Base-by-base conservation (phyloP, 1,140 invertebrate species). In the Heliothis virescens region DNA sequence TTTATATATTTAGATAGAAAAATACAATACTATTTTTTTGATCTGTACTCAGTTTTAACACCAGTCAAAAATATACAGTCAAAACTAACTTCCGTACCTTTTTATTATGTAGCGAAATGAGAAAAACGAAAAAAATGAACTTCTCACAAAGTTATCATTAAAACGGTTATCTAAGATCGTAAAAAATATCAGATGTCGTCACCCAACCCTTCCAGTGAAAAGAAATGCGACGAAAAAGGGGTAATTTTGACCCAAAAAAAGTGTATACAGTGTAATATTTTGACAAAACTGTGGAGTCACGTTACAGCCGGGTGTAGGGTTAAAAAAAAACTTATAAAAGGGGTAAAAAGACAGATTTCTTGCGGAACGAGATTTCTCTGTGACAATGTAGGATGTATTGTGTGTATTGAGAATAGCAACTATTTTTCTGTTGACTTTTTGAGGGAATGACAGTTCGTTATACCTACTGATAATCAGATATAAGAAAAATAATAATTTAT, bases 261-360 rank as follows among this genome's bases (percentile, higher is more conserved):
- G 75, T 85, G 83, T 82, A 80, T 79, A 89, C 82, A 88, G 81
- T 85, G 82, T 91, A 92, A 94, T 94, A 94, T 92, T 94, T 91
- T 94, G 92, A 94, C 92, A 92, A 94, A 92, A 92, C 82, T 87
- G 90, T 86, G 81, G 91, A 85, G 82, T 94, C 92, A 92, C 83
- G 87, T 93, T 92, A 91, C 92, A 74, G 75, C 81, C 82, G 60
- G 73, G 63, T 80, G 79, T 73, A 21, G 55, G 69, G n/a, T 18
- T 18, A 21, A 74, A 74, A 71, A 74, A 74, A 76, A 76, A 3
- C 3, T 26, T 21, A 29, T 16, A 52, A 55, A 78, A 69, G 21
- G 62, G 63, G 29, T 47, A 78, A 67, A 78, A 77, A 69, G n/a
- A 67, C 63, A 41, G 63, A 69, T 63, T 76, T 76, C 60, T 76